Percentiles rank a stretch among this genome's conserved stretches.
Conservation (phyloP, 2,113 vertebrate genomes). For the Hyperopisus bebe region DNA sequence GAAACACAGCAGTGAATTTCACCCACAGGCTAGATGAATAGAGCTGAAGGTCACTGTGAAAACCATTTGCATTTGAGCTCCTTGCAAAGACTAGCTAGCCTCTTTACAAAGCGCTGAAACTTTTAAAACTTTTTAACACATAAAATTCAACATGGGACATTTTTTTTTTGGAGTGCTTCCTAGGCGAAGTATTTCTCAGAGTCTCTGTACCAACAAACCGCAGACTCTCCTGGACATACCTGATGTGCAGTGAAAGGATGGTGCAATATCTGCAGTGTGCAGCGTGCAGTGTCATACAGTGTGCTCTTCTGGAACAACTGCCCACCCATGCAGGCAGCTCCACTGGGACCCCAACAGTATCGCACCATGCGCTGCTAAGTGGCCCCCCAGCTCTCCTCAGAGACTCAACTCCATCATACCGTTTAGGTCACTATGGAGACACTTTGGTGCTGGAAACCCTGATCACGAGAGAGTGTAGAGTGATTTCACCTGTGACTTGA, state of each 20-base stretch:
- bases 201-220: not conserved
- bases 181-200: not conserved
- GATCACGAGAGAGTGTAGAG: not conserved
- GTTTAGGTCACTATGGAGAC: not conserved
- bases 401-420: not conserved
- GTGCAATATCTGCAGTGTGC: not conserved
- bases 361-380: not conserved
- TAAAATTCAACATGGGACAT: not conserved
- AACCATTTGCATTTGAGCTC: not conserved
- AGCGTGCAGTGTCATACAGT: not conserved
- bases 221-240: not conserved
- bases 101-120: not conserved
- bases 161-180: not conserved
- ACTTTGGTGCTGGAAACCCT: not conserved
- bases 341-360: not conserved
- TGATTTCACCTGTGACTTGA: not conserved
- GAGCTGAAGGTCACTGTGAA: not conserved
- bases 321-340: not conserved
- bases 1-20: not conserved
- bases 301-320: not conserved
- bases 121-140: constrained; percentile 4
- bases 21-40: not conserved
- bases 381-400: not conserved
- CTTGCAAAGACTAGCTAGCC: not conserved
- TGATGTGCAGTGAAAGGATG: not conserved